Conservation (phyloP, 2,888 invertebrate species). For the Patella ulyssiponensis region DNA sequence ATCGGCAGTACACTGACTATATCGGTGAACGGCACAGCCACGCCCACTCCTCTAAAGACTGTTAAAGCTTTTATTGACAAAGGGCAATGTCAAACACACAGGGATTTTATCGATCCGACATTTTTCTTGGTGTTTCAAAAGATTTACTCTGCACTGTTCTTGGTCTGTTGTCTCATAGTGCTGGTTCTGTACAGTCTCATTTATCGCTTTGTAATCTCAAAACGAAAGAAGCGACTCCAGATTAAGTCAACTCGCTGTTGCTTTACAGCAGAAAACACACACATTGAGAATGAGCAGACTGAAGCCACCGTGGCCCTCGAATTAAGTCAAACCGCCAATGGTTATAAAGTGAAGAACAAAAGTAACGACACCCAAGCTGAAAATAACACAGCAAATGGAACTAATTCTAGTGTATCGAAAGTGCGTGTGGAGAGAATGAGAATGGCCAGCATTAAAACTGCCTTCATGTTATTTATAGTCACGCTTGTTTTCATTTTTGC, state of each 20-base stretch:
- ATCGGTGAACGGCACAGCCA: not conserved
- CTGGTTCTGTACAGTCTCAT: constrained; percentile 68
- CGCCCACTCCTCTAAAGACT: not conserved
- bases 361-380: not conserved
- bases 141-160: constrained; percentile 64
- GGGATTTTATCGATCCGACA: constrained; percentile 24
- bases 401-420: constrained; percentile 35
- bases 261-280: constrained; percentile 36
- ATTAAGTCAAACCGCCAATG: constrained; percentile 37
- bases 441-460: constrained; percentile 71
- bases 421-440: constrained; percentile 61
- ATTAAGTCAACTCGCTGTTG: constrained; percentile 43
- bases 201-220: constrained; percentile 48
- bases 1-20: constrained; percentile 4
- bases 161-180: constrained; percentile 65
- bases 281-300: constrained; percentile 34
- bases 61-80: constrained; percentile 18
- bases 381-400: constrained; percentile 25
- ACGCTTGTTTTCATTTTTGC: constrained; percentile 71
- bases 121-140: constrained; percentile 61
- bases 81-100: constrained; percentile 20
- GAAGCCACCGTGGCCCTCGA: constrained; percentile 44
- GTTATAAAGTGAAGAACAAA: constrained; percentile 31
- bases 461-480: constrained; percentile 71
- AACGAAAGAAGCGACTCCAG: constrained; percentile 41